A percentile compares a stretch with the other conserved stretches of the same genome.
phyloP scores from a whole-genome alignment of 2,888 invertebrate species.

The Ceratothoa steindachneri region DNA sequence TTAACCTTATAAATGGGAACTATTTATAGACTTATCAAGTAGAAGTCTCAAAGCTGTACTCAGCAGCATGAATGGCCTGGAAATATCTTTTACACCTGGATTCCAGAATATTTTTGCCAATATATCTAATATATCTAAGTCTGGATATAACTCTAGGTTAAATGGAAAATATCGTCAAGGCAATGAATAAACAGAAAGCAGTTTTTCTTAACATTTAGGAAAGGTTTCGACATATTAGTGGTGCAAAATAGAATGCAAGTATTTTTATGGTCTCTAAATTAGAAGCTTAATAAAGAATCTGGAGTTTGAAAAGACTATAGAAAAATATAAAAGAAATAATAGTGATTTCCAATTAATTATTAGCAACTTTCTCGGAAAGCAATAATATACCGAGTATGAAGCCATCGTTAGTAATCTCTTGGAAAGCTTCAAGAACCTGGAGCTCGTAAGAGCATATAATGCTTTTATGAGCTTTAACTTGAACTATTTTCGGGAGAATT shows the following conservation, averaged over 20 bases:
- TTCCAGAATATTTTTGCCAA: not conserved
- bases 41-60: not conserved
- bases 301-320: not conserved
- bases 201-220: not conserved
- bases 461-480: not conserved
- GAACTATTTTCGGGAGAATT: not conserved
- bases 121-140: not conserved
- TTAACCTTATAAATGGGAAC: not conserved
- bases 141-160: not conserved
- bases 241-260: not conserved
- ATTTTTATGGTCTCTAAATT: not conserved
- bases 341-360: not conserved
- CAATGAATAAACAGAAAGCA: no score
- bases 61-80: not conserved
- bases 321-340: not conserved
- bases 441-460: not conserved
- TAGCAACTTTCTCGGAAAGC: not conserved
- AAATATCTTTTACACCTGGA: not conserved
- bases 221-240: not conserved
- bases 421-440: not conserved
- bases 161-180: no score
- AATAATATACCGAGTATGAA: no score
- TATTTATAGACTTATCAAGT: not conserved
- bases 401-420: not conserved
- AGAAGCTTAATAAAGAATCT: no score